phyloP scores from a whole-genome alignment of 1,140 invertebrate species.

The Vanessa tameamea region DNA sequence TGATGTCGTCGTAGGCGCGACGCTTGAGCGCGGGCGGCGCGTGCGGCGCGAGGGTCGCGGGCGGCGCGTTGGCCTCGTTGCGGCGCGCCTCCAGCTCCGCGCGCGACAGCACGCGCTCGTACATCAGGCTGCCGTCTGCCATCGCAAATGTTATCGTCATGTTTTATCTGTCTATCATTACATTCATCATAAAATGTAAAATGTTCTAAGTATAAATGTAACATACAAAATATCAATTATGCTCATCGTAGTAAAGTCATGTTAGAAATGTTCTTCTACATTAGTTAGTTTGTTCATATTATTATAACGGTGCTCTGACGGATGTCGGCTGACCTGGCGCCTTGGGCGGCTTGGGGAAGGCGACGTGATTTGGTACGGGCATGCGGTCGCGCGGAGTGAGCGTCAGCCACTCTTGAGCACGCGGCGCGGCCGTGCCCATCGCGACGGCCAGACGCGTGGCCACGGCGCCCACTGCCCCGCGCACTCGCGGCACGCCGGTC shows the following conservation, averaged over 20 bases:
- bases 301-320: neutral
- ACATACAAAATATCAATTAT: no score
- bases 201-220: no score
- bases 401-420: constrained; percentile 87
- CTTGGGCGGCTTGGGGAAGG: constrained; percentile 91
- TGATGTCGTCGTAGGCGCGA: constrained; percentile 90
- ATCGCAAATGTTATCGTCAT: no score
- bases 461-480: constrained; percentile 88
- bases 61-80: constrained; percentile 79
- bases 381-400: constrained; percentile 89
- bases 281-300: no score
- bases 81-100: constrained; percentile 84
- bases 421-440: constrained; percentile 81
- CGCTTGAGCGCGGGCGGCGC: constrained; percentile 79
- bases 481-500: constrained; percentile 74
- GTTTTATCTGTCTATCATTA: no score
- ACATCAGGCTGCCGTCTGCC: constrained; percentile 89
- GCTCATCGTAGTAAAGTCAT: no score
- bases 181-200: no score
- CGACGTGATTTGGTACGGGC: constrained; percentile 89
- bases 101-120: constrained; percentile 91
- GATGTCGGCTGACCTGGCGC: constrained; percentile 28
- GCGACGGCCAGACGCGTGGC: constrained; percentile 87
- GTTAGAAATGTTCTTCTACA: no score
- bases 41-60: constrained; percentile 43